Evolutionary conservation across 2,888 invertebrate species (phyloP), one percentile per base, ranked within the genome.

Genomic region (Helleia helle): DNA sequence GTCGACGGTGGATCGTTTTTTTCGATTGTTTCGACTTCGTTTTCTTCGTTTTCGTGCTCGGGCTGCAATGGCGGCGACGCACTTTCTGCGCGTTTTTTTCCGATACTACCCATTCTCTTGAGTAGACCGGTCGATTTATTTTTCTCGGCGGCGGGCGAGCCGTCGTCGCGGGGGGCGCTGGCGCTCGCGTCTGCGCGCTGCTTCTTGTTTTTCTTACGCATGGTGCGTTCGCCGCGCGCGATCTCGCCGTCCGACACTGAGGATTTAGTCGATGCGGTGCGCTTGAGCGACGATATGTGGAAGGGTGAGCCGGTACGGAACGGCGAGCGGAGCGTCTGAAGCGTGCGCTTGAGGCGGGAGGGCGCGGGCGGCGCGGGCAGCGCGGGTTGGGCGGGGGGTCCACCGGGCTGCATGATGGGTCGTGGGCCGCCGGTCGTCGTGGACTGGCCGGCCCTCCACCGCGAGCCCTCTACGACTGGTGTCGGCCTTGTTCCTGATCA

Each of bases 281-380:
- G 81, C 65, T 73, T 75, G 67, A 73, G 63, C 65, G 81, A 64
- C 54, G 73, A 77, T 65, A 84, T 70, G 71, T 84, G 81, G 77
- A 84, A 84, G 74, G 81, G 79, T 73, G 85, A 80, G 56, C 71
- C 73, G 68, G 74, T 70, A 58, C 83, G 81, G 71, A 86, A 84
- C 63, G 85, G 81, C 52, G 81, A 69, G 55, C 84, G 75, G 43
- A 86, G 71, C 67, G 84, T 63, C 64, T 73, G 74, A 55, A 86
- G 71, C 58, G 81, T 81, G 56, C 79, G 81, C 50, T 76, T 79
- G 52, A 86, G 71, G 51, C 81, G 81, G 55, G 83, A 80, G 49
- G 75, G 68, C 50, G 58, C 59, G 46, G 58, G 54, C 55, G 61
- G 49, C 54, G 63, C 69, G 66, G 65, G 72, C 57, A 57, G 49